Percentiles rank a stretch among this genome's conserved stretches.
Evolutionary conservation across 2,113 vertebrate species (phyloP).

Genomic region (Triplophysa tibetana): DNA sequence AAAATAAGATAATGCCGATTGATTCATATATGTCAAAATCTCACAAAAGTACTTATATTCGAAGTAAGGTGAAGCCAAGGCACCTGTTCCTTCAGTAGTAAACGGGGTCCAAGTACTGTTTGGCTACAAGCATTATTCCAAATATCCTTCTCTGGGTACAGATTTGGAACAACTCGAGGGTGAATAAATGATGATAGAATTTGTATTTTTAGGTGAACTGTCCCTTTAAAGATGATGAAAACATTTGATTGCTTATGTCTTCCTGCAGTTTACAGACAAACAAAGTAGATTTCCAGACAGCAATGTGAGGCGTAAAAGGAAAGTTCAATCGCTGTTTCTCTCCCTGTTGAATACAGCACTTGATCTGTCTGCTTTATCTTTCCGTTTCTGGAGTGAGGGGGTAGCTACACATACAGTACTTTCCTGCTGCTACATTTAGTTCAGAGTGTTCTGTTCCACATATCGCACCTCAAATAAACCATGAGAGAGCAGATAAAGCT

Average conservation of each 20-base stretch:
- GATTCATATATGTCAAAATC: too few relatives aligned
- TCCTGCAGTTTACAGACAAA: not conserved
- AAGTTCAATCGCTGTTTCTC: not conserved
- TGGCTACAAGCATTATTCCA: too few relatives aligned
- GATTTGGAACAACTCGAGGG: too few relatives aligned
- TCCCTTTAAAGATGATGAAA: too few relatives aligned
- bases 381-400: not conserved
- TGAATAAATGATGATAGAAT: too few relatives aligned
- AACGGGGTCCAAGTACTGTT: too few relatives aligned
- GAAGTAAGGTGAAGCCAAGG: too few relatives aligned
- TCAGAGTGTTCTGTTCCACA: slow-evolving; percentile 30
- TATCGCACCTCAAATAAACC: slow-evolving; percentile 26
- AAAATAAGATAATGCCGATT: too few relatives aligned
- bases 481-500: slow-evolving; percentile 28
- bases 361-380: not conserved
- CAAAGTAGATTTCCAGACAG: not conserved
- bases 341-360: not conserved
- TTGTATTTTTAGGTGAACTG: too few relatives aligned
- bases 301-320: not conserved
- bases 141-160: too few relatives aligned
- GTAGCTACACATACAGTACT: not conserved
- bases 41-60: too few relatives aligned
- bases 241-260: not conserved
- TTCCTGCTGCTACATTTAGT: slow-evolving; percentile 13
- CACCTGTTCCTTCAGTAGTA: too few relatives aligned